Base-by-base conservation (phyloP, 2,888 invertebrate species). In the Drosophila mayaguana region DNA sequence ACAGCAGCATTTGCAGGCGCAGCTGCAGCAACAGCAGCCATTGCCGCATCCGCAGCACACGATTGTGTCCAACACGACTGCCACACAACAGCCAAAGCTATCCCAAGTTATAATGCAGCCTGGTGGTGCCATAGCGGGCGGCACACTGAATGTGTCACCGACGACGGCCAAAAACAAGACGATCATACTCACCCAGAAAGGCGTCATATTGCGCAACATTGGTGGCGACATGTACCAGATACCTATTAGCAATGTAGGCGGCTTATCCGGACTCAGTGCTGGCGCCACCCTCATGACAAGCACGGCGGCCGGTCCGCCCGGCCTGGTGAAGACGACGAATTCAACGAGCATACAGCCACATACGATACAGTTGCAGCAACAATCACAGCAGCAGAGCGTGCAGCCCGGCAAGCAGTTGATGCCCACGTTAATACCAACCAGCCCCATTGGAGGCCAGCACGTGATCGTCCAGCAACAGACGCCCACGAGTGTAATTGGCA, bases 181-280 rank as follows among this genome's bases (percentile, higher is more conserved):
- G 4, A 93, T 93, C 36, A 92, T 93, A 72, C 83, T 93, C 32
- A 91, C 93, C 5, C 92, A 92, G 51, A 93, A 93, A 73, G 93
- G 93, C 32, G 92, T 93, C 3, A 92, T 93, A 36, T 72, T 93
- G 63, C 91, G 93, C 2, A 93, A 92, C 64, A 93, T 93, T 62
- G 93, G 93, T 2, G 92, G 92, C 3, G 93, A 92, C 61, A 92
- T 93, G 85, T 93, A 92, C 74, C 93, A 92, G 74, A 93, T 93
- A 70, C 93, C 93, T 12, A 91, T 93, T n/a, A 92, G 92, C 46
- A 93, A 92, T 76, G 91, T 93, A 34, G 86, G 92, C 28, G 88
- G 90, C 6, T 63, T 93, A 68, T 89, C 91, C 53, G 87, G 90
- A 36, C 80, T 92, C 11, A 81, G 90, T 46, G 65, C 79, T 40